A percentile compares a stretch with the other conserved stretches of the same genome.
Conservation (phyloP, 2,113 vertebrate species). For the Mastomys natalensis region DNA sequence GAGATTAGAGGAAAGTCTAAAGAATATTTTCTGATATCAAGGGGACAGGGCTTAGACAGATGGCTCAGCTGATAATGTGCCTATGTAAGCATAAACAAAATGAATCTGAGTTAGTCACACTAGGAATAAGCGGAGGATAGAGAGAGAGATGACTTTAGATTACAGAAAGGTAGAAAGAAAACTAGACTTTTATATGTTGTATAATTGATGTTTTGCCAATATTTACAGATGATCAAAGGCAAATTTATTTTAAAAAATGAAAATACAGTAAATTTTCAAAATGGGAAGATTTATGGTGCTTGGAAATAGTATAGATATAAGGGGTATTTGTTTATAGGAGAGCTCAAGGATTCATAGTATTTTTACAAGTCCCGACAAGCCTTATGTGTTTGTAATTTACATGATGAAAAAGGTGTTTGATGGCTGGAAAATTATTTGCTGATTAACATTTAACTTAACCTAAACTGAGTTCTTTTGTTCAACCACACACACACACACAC, state of each 20-base stretch:
- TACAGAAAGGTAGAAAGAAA: not conserved
- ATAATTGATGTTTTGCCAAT: conserved; percentile 12
- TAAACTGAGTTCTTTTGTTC: not conserved
- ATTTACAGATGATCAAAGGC: not conserved
- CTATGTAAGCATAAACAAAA: not conserved
- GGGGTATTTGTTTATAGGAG: no score
- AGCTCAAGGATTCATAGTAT: not conserved
- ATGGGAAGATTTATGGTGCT: not conserved
- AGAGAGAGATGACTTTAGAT: not conserved
- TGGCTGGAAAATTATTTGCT: not conserved
- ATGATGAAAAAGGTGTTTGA: not conserved
- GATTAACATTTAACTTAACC: not conserved
- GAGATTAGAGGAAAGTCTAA: not conserved
- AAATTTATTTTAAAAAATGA: conserved; percentile 42
- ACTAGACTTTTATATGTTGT: not conserved
- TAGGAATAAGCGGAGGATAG: not conserved
- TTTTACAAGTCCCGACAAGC: not conserved
- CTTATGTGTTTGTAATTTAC: conserved; percentile 4
- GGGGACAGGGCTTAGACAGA: not conserved
- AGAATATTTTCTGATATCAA: not conserved
- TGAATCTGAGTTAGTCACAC: not conserved
- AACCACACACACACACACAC: not conserved
- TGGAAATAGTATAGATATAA: no score
- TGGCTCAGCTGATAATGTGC: not conserved
- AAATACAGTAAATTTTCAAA: not conserved